Evolutionary conservation across 2,888 invertebrate species (phyloP).

Genomic region (Lasioglossum villosulum): DNA sequence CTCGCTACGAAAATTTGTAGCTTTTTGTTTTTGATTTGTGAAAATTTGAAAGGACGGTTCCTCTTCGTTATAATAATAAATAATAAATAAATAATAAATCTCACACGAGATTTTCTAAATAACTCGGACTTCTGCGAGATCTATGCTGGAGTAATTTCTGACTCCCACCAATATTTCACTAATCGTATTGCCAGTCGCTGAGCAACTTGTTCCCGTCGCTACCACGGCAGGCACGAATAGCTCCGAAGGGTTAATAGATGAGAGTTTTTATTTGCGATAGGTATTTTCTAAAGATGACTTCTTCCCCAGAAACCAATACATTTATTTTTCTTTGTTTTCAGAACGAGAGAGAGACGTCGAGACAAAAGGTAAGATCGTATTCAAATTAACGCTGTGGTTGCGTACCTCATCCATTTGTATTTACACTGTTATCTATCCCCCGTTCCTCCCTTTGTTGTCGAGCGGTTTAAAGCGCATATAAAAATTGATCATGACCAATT

Average conservation of each 20-base stretch:
- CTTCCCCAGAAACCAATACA: neutral
- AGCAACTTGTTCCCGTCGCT: no score
- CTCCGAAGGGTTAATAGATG: neutral
- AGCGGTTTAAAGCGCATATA: slow-evolving; percentile 51
- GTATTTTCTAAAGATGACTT: neutral
- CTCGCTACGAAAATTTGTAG: neutral
- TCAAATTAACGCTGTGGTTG: slow-evolving; percentile 38
- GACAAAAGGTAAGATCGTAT: slow-evolving; percentile 20
- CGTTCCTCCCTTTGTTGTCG: neutral
- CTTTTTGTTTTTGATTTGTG: neutral
- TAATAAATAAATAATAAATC: no score
- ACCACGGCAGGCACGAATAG: no score
- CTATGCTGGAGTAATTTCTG: no score
- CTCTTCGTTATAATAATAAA: no score
- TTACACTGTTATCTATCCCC: neutral
- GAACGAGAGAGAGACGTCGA: neutral
- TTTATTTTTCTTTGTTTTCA: neutral
- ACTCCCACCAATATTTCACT: no score
- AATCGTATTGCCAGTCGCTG: no score
- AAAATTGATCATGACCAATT: slow-evolving; percentile 66
- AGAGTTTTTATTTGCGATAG: neutral
- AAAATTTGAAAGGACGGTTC: no score
- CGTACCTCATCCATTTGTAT: neutral
- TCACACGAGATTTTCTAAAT: no score
- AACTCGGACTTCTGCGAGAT: no score